phyloP scores from a whole-genome alignment of 1,140 invertebrate genomes.

The Steinernema khuongi region DNA sequence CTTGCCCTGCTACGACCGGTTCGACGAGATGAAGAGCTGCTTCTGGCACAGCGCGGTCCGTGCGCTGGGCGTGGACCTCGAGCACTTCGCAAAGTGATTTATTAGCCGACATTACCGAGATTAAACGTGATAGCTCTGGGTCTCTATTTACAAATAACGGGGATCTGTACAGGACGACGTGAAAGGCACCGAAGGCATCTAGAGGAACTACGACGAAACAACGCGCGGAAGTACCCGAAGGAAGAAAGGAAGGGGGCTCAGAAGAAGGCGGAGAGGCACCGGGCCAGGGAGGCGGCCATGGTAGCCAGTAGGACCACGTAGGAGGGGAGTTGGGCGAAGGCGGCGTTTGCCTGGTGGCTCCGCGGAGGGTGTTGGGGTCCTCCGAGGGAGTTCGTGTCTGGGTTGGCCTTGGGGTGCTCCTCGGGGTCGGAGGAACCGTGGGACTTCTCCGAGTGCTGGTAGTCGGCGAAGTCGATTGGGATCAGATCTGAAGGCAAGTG shows the following conservation, averaged over 20 bases:
- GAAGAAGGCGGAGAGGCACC: slow-evolving; percentile 29
- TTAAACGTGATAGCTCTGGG: not conserved
- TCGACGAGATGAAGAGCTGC: slow-evolving; percentile 52
- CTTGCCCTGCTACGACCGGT: slow-evolving; percentile 53
- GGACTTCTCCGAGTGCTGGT: slow-evolving; percentile 19
- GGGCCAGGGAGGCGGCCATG: slow-evolving; percentile 33
- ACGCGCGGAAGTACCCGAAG: slow-evolving; percentile 2
- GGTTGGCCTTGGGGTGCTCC: slow-evolving; percentile 10
- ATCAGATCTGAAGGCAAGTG: slow-evolving; percentile 28
- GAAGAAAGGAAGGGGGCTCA: not conserved
- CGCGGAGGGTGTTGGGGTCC: not conserved
- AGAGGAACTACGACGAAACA: not conserved
- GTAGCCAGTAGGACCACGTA: slow-evolving; percentile 25
- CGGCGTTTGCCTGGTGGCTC: slow-evolving; percentile 23
- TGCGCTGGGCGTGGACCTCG: not conserved
- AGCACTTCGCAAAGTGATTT: not conserved
- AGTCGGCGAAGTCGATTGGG: slow-evolving; percentile 31
- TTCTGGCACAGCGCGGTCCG: slow-evolving; percentile 41
- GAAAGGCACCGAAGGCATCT: not conserved
- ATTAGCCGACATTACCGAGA: not conserved
- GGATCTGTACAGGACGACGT: slow-evolving; percentile 1
- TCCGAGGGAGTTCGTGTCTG: slow-evolving; percentile 6
- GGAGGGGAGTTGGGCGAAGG: slow-evolving; percentile 22
- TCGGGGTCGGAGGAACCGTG: not conserved
- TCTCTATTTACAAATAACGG: slow-evolving; percentile 14